Evolutionary conservation across 2,888 invertebrate species (phyloP), one percentile per base, ranked within the genome.

Genomic region (Eupithecia subumbrata): DNA sequence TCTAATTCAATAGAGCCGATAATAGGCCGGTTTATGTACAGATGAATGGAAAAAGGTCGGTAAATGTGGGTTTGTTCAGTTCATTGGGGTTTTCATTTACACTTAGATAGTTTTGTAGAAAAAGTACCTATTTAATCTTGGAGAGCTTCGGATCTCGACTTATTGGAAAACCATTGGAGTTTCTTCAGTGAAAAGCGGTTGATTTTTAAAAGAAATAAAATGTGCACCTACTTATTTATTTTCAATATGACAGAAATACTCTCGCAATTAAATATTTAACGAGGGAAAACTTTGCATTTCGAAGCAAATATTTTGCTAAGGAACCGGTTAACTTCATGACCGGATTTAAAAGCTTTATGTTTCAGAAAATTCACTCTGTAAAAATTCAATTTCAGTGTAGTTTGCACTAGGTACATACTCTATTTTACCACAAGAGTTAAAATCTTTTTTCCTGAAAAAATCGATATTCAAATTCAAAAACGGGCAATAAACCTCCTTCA

Each of bases 51-150:
- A 71, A 71, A 63, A 73, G 73, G 69, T 77, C 30, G 68, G 75
- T 72, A 72, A 76, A 78, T 72, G 60, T 34, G 48, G 48, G 68
- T 73, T 77, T 40, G 68, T 68, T 43, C 43, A 72, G 76, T 68
- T 72, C 72, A 78, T 67, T 78, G 76, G 68, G 22, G 72, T 64
- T 76, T 77, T 72, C 72, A 72, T 77, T 74, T 70, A 70, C 74
- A 74, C 69, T 74, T 74, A 71, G 64, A 73, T 63, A 71, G 64
- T 71, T 73, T 73, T 66, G 69, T 48, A 56, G 43, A 63, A 69
- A 64, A 56, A 72, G 66, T 40, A 67, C 18, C 43, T 64, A 30
- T 77, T 77, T 70, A 74, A 76, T 71, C 63, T 71, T 48, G 71
- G 48, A 63, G 45, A 63, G 45, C 48, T 48, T 67, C 37, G 67